Evolutionary conservation across 2,888 invertebrate species (phyloP), one percentile per base, ranked within the genome.

Genomic region (Oeneis ivallda): DNA sequence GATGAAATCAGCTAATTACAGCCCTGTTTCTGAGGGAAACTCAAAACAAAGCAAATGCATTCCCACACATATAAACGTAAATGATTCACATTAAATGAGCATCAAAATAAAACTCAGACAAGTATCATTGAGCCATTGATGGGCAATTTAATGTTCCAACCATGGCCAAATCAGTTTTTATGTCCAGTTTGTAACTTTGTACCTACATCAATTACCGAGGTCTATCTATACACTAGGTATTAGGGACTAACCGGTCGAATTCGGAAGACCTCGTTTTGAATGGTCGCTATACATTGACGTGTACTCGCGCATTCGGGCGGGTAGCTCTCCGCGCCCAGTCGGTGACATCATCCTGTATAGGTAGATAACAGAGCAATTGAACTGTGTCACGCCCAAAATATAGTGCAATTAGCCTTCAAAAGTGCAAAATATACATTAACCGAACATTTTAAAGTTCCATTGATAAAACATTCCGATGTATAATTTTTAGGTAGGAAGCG

Each of bases 321-420:
- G 62, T 89, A 79, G 81, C 78, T 70, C 67, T 75, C 79, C 80
- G 78, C 82, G 84, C 83, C 84, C 83, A 79, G 75, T 66, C 74
- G 84, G 80, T 88, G 88, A 89, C 86, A 86, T 89, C 90, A 89
- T 80, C 84, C 78, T 82, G 82, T 84, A 83, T 79, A 79, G 78
- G 79, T 70, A 85, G 87, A 88, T 89, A 88, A 85, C 80, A 79
- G 71, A 15, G 71, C 79, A 85, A 86, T 83, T 86, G 85, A 83
- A 82, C 79, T 75, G 71, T 78, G 87, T 78, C 86, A 89, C 90
- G 81, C 89, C 90, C 86, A 83, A 81, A 76, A 77, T 72, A 66
- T 60, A 64, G 45, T 52, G 41, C 45, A 58, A 62, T 53, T 65
- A 54, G 49, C 45, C 57, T 19, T 43, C 57, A 34, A 71, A 72